Evolutionary conservation across 2,113 vertebrate species (phyloP).

Genomic region (Nerophis ophidion): DNA sequence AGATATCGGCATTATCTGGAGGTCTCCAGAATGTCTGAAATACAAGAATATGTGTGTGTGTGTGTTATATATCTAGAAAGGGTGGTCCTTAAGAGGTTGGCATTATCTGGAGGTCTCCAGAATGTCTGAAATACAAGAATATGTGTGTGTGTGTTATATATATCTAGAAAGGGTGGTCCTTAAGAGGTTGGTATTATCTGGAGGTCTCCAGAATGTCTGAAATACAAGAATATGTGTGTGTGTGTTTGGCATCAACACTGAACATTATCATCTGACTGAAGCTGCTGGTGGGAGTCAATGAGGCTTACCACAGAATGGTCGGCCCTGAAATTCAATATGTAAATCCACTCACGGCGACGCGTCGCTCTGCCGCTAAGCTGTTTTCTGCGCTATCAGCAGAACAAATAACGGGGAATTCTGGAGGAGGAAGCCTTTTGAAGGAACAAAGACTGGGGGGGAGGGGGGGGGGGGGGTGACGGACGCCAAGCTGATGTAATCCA

Average conservation of each 20-base stretch:
- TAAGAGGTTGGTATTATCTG: too few relatives aligned
- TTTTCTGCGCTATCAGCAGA: constrained; percentile 33
- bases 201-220: too few relatives aligned
- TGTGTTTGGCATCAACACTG: constrained; percentile 58
- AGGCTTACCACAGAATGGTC: constrained; percentile 60
- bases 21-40: too few relatives aligned
- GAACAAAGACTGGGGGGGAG: constrained; percentile 16
- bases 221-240: constrained; percentile 24
- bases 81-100: too few relatives aligned
- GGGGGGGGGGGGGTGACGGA: constrained; percentile 21
- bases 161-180: too few relatives aligned
- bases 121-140: too few relatives aligned
- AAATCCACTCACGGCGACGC: constrained; percentile 72
- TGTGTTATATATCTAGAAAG: too few relatives aligned
- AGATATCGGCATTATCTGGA: too few relatives aligned
- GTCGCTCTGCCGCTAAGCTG: constrained; percentile 33
- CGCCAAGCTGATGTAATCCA: constrained; percentile 33
- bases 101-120: too few relatives aligned
- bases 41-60: constrained; percentile 24
- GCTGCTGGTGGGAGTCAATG: constrained; percentile 61
- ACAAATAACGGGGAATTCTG: constrained; percentile 28
- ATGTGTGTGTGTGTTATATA: not conserved
- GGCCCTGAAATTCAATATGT: constrained; percentile 73
- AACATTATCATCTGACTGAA: constrained; percentile 71
- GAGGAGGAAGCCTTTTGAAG: constrained; percentile 16